phyloP scores from a whole-genome alignment of 30 jellyfish, hydroid and myxozoan species.

The Aurelia sp. region DNA sequence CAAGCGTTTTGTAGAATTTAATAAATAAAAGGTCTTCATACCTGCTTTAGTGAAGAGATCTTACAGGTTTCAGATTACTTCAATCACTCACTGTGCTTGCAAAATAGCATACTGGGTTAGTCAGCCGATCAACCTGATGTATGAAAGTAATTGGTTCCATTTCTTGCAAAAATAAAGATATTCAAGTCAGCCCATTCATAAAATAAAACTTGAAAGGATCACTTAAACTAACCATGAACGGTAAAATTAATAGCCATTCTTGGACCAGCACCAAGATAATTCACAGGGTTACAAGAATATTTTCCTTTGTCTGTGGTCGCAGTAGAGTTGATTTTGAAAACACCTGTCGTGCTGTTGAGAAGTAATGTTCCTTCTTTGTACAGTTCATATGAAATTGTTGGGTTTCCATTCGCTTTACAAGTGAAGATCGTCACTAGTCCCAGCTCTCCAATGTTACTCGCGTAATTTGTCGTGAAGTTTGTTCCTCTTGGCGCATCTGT shows the following conservation, averaged over 20 bases:
- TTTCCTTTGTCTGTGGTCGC: constrained; percentile 48
- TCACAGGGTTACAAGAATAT: constrained; percentile 66
- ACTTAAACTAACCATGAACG: constrained; percentile 31
- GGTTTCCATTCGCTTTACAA: constrained; percentile 66
- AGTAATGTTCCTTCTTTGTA: constrained; percentile 53
- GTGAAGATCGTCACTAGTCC: constrained; percentile 48
- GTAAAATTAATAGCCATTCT: constrained; percentile 8
- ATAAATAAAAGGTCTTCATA: too few species aligned
- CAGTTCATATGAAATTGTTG: constrained; percentile 41
- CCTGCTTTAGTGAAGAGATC: too few species aligned
- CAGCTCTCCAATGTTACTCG: constrained; percentile 30
- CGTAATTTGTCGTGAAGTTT: constrained; percentile 22
- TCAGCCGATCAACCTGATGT: too few species aligned
- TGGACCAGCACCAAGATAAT: constrained; percentile 74
- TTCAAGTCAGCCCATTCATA: too few species aligned
- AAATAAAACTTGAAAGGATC: not conserved
- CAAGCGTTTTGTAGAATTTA: too few species aligned
- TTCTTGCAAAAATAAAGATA: not conserved
- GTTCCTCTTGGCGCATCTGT: constrained; percentile 65
- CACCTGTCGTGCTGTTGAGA: constrained; percentile 49
- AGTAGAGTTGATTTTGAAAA: constrained; percentile 21
- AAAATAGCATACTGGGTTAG: too few species aligned
- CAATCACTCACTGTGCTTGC: too few species aligned
- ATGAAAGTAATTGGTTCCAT: not conserved
- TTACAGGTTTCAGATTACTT: too few species aligned